phyloP scores from a whole-genome alignment of 2,888 invertebrate species.

The Carterocephalus palaemon region DNA sequence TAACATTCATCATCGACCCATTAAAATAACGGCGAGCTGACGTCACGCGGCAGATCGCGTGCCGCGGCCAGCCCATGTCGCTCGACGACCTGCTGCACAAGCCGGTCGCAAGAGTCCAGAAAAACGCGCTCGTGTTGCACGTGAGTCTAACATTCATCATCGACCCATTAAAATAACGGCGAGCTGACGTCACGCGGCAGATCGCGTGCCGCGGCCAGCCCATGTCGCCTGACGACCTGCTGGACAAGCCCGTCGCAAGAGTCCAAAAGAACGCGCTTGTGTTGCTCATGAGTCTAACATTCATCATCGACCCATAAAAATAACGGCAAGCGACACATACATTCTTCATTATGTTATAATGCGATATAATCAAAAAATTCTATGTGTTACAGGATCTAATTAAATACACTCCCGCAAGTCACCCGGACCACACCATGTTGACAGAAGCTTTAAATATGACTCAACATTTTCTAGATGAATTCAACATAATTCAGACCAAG shows the following conservation, averaged over 20 bases:
- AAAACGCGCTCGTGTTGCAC: slow-evolving; percentile 93
- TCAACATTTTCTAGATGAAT: slow-evolving; percentile 93
- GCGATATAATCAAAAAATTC: background rate
- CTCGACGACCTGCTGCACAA: slow-evolving; percentile 94
- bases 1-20: slow-evolving; percentile 23
- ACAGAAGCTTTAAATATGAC: slow-evolving; percentile 91
- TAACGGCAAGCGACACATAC: background rate
- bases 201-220: slow-evolving; percentile 87
- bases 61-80: slow-evolving; percentile 87
- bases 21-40: slow-evolving; percentile 84
- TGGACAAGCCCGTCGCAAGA: slow-evolving; percentile 95
- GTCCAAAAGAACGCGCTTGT: slow-evolving; percentile 96
- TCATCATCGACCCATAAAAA: too few species aligned
- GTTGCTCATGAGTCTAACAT: slow-evolving; percentile 81
- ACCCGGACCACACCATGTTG: slow-evolving; percentile 88
- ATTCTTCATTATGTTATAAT: background rate
- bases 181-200: slow-evolving; percentile 88
- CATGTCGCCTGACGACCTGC: slow-evolving; percentile 90
- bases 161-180: slow-evolving; percentile 77
- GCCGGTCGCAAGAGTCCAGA: slow-evolving; percentile 95
- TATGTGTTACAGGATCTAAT: slow-evolving; percentile 82
- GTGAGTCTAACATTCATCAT: slow-evolving; percentile 72
- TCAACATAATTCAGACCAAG: slow-evolving; percentile 91
- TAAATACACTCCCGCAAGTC: slow-evolving; percentile 86
- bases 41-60: slow-evolving; percentile 86